These are phyloP conservation scores for Oeneis ivallda DNA, from an alignment of 2,888 invertebrate genomes.

Conservation along the genomic window DNA sequence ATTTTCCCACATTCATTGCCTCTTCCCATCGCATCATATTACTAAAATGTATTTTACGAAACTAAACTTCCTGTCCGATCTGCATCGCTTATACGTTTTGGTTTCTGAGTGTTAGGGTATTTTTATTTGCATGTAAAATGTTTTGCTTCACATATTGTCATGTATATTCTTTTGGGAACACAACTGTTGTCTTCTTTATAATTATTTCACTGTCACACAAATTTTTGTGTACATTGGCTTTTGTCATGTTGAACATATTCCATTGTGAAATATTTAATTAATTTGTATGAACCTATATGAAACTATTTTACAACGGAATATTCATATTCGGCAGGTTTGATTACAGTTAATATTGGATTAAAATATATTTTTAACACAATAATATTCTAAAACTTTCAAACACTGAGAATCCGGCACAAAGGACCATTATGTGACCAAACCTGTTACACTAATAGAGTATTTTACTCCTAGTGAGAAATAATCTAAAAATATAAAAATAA, in stretches of 20 bases:
- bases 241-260: conserved; percentile 15
- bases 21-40: conserved; percentile 64
- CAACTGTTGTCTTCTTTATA: conserved; percentile 37
- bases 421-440: conserved; percentile 23
- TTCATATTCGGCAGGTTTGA: conserved; percentile 10
- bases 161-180: conserved; percentile 52
- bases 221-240: conserved; percentile 28
- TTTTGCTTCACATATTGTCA: conserved; percentile 70
- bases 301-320: conserved; percentile 24
- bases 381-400: not conserved
- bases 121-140: conserved; percentile 77
- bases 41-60: conserved; percentile 37
- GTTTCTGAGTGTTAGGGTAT: conserved; percentile 58
- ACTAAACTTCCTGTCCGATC: conserved; percentile 55
- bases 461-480: too few species aligned
- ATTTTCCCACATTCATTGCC: conserved; percentile 73
- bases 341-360: conserved; percentile 10
- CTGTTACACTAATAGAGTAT: conserved; percentile 7
- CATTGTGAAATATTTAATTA: conserved; percentile 17
- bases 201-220: conserved; percentile 13
- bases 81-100: conserved; percentile 71
- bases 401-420: conserved; percentile 18
- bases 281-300: not conserved
- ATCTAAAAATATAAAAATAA: too few species aligned
- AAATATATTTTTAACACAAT: not conserved